Evolutionary conservation across 2,888 invertebrate species (phyloP), one percentile per base, ranked within the genome.

Genomic region (Griposia aprilina): DNA sequence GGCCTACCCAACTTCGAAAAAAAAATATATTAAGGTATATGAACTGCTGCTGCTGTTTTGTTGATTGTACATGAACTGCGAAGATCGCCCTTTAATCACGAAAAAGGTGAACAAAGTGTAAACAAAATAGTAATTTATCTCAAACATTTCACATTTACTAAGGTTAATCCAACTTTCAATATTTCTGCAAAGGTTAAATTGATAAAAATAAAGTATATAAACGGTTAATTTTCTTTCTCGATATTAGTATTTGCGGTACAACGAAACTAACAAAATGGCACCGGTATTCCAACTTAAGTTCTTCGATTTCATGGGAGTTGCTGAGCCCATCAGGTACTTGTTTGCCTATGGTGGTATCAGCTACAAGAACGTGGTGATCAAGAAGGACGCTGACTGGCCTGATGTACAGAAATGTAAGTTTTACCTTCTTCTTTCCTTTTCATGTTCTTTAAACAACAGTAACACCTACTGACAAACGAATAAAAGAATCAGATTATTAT

Each of bases 261-360:
- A 69, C 80, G 63, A 72, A 72, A 1, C 65, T 60, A 11, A 82
- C 78, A 90, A 82, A 81, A 91, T 89, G 89, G 88, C 90, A 26
- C 87, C 90, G 5, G 88, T 89, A 41, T 91, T 89, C 84, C 90
- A 90, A 62, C 85, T 93, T 57, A 93, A 90, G 76, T 93, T 90
- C 72, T 93, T 92, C 81, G 86, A 91, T 85, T 85, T 87, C 62
- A 92, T 92, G 91, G 93, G 92, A 57, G 77, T 91, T 30, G 91
- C 88, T 36, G 92, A 92, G 63, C 90, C 92, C 78, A 90, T 92
- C 59, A 90, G 91, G 86, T 92, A 92, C 78, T 50, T 92, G 65
- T 81, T 92, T 11, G 90, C 92, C 69, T 92, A 92, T 82, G 92
- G 91, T 45, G 90, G 90, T 77, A 88, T 92, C 60, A 87, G 89